A percentile compares a stretch with the other conserved stretches of the same genome.
These are phyloP conservation scores for Xerus inauris DNA, from an alignment of 2,113 vertebrate species.

Conservation along the genomic window DNA sequence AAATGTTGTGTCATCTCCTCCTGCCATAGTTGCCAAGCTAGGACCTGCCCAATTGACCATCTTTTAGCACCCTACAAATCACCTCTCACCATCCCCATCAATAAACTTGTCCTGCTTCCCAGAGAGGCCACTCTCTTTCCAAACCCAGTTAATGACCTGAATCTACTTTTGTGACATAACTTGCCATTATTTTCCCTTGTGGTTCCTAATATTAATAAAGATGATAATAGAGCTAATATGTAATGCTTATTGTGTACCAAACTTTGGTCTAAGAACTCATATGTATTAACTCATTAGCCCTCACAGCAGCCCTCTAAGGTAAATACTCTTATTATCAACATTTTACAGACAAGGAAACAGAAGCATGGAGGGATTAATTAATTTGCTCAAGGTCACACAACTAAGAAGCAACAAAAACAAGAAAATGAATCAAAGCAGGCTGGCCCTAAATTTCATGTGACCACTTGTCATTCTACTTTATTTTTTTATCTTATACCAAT, in stretches of 20 bases:
- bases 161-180: background rate
- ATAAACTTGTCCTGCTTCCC: background rate
- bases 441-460: background rate
- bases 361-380: background rate
- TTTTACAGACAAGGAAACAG: slow-evolving; percentile 4
- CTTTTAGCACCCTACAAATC: background rate
- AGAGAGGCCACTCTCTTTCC: background rate
- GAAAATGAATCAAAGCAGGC: background rate
- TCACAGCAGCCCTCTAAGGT: background rate
- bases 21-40: background rate
- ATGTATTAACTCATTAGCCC: background rate
- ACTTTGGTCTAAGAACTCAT: background rate
- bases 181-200: background rate
- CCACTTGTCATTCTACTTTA: background rate
- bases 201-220: background rate
- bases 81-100: background rate
- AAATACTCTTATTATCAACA: background rate
- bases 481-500: background rate
- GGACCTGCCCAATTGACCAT: background rate
- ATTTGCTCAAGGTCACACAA: slow-evolving; percentile 4
- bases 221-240: background rate
- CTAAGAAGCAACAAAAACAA: background rate
- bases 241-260: background rate
- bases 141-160: background rate
- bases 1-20: background rate